phyloP scores from a whole-genome alignment of 2,113 vertebrate genomes.

The Ptychochromis oligacanthus region DNA sequence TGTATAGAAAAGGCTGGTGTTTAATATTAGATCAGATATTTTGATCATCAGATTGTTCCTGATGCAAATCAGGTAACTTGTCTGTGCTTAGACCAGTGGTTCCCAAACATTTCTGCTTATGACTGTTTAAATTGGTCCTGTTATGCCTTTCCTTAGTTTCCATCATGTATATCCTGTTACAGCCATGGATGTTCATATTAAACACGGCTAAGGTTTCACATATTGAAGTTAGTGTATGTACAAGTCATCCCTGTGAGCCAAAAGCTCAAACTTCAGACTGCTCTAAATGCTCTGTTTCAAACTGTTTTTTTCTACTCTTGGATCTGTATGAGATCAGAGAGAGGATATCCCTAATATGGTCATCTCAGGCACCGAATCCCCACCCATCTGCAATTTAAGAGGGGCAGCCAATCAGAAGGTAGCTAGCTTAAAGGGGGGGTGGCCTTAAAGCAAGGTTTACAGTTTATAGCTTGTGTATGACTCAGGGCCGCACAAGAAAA shows the following conservation, averaged over 20 bases:
- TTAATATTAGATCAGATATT: background rate
- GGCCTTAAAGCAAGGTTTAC: background rate
- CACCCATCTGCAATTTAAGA: background rate
- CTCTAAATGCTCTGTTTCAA: background rate
- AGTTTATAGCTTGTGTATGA: background rate
- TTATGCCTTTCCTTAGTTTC: too few relatives aligned
- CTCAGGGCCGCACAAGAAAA: background rate
- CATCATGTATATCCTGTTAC: too few relatives aligned
- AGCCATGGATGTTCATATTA: background rate
- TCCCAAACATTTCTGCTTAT: background rate
- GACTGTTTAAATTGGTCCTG: too few relatives aligned
- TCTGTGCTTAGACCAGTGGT: background rate
- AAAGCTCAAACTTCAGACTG: background rate
- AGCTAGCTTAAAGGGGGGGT: background rate
- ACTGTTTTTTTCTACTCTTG: background rate
- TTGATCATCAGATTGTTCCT: background rate
- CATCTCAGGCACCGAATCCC: background rate
- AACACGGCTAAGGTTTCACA: background rate
- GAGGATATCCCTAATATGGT: background rate
- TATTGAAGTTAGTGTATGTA: background rate
- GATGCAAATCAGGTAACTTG: background rate
- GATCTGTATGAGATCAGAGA: background rate
- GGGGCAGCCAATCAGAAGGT: background rate
- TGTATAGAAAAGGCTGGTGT: background rate
- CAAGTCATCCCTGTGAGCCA: background rate